Evolutionary conservation across 2,113 vertebrate species (phyloP).

Genomic region (Larimichthys polyactis): DNA sequence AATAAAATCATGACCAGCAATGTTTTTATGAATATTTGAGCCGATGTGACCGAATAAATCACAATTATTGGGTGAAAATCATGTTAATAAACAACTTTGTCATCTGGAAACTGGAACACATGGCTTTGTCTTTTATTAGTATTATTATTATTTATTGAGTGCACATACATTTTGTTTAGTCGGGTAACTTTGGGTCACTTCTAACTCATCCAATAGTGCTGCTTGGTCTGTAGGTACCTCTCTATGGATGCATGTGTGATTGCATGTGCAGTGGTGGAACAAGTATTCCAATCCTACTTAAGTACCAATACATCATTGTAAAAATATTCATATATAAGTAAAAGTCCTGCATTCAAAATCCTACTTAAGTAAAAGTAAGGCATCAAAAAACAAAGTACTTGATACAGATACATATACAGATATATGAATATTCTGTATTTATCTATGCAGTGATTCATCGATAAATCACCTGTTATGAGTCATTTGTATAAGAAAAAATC

Average conservation of each 20-base stretch:
- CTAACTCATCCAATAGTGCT: too few relatives aligned
- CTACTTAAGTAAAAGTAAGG: not conserved
- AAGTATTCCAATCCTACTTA: not conserved
- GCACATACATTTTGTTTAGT: not conserved
- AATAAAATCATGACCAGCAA: not conserved
- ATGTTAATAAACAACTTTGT: slow-evolving; percentile 6
- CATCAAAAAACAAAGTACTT: too few relatives aligned
- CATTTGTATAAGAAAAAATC: too few relatives aligned
- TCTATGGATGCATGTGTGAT: not conserved
- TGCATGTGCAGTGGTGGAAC: not conserved
- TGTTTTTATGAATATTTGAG: not conserved
- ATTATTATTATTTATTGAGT: not conserved
- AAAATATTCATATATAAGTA: not conserved
- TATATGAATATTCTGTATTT: too few relatives aligned
- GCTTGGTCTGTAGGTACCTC: too few relatives aligned
- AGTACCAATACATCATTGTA: not conserved
- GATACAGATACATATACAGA: too few relatives aligned
- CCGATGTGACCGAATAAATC: not conserved
- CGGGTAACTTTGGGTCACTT: too few relatives aligned
- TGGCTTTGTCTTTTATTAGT: not conserved
- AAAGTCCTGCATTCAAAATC: not conserved
- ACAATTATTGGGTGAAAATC: not conserved
- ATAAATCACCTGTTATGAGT: too few relatives aligned
- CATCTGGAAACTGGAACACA: not conserved
- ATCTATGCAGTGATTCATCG: too few relatives aligned